phyloP scores from a whole-genome alignment of 1,140 invertebrate genomes.

The Spodoptera litura region DNA sequence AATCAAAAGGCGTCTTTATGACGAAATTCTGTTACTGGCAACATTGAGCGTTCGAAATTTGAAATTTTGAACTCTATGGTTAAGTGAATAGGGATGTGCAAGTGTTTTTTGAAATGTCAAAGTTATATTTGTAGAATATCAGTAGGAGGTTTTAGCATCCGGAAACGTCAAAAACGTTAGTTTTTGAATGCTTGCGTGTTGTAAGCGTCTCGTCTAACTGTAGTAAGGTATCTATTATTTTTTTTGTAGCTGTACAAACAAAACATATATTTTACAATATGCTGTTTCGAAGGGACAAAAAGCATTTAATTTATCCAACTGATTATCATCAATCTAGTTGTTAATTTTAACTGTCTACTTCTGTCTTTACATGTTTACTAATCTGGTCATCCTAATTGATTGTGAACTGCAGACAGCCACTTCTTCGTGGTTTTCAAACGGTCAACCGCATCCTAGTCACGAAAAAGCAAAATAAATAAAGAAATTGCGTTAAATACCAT shows the following conservation, averaged over 20 bases:
- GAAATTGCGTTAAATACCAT: too few species aligned
- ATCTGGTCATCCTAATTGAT: too few species aligned
- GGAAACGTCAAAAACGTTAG: conserved; percentile 75
- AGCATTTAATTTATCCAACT: too few species aligned
- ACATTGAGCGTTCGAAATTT: conserved; percentile 14
- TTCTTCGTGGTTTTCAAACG: too few species aligned
- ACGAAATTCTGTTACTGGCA: conserved; percentile 42
- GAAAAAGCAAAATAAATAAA: too few species aligned
- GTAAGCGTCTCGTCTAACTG: conserved; percentile 50
- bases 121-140: conserved; percentile 55
- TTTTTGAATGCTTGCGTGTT: conserved; percentile 70
- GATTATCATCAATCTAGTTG: too few species aligned
- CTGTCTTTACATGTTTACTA: too few species aligned
- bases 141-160: conserved; percentile 65
- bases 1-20: conserved; percentile 61
- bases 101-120: conserved; percentile 16
- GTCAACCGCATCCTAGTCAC: too few species aligned
- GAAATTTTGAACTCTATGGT: conserved; percentile 46
- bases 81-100: conserved; percentile 23
- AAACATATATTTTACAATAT: not conserved
- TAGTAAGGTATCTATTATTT: conserved; percentile 42
- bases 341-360: too few species aligned
- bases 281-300: too few species aligned
- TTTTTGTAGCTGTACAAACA: conserved; percentile 23
- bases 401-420: too few species aligned